Conservation (phyloP, 2,888 invertebrate genomes). For the Dolomedes plantarius region DNA sequence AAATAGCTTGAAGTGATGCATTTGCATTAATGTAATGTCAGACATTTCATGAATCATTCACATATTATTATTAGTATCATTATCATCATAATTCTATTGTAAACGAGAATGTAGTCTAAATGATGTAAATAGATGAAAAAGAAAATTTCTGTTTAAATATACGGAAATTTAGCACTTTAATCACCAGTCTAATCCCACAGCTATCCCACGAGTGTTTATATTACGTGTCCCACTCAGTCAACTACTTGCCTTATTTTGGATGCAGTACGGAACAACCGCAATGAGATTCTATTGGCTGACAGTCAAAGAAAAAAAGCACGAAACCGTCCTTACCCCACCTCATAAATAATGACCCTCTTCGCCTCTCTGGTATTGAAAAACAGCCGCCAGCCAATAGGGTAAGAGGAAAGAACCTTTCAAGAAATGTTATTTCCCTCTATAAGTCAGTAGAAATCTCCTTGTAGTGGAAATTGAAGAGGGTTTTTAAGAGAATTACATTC, state of each 20-base stretch:
- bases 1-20: no score
- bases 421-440: conserved; percentile 9
- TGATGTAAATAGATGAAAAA: no score
- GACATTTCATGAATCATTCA: no score
- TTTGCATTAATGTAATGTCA: no score
- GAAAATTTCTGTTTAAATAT: no score
- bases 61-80: no score
- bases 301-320: conserved; percentile 44
- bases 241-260: conserved; percentile 51
- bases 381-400: conserved; percentile 2
- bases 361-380: conserved; percentile 19
- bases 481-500: background rate
- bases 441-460: background rate
- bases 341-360: conserved; percentile 58
- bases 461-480: background rate
- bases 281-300: conserved; percentile 63
- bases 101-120: no score
- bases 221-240: no score
- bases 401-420: background rate
- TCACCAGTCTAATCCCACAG: no score
- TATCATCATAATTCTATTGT: no score
- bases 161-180: no score
- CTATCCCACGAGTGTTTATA: no score
- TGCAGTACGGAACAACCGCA: conserved; percentile 23
- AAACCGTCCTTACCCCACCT: background rate